Percentiles rank a stretch among this genome's conserved stretches.
These are phyloP conservation scores for Pissodes strobi DNA, from an alignment of 1,140 invertebrate genomes.

Conservation along the genomic window DNA sequence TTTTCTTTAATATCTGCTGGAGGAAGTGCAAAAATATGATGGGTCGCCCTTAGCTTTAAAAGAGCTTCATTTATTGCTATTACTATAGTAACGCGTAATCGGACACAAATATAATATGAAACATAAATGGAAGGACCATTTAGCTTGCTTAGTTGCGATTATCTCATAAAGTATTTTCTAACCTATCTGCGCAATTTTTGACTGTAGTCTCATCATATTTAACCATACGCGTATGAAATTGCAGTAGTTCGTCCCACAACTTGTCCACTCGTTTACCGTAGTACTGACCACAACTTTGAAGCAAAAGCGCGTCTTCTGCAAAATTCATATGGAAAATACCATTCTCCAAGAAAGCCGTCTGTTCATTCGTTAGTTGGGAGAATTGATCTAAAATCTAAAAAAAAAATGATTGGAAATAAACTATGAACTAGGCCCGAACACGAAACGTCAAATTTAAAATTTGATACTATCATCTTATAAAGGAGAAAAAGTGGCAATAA, in stretches of 20 bases:
- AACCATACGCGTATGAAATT: constrained; percentile 37
- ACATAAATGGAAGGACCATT: neutral
- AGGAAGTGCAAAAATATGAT: too few relatives aligned
- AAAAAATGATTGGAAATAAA: neutral
- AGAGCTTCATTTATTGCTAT: too few relatives aligned
- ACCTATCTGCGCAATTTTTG: constrained; percentile 28
- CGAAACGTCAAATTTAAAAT: too few relatives aligned
- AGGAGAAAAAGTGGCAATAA: too few relatives aligned
- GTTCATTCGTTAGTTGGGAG: constrained; percentile 33
- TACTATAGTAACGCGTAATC: neutral
- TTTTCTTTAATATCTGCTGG: too few relatives aligned
- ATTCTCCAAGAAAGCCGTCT: constrained; percentile 43
- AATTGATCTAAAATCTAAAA: constrained; percentile 47
- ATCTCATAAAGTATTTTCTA: too few relatives aligned
- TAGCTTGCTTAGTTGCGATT: too few relatives aligned
- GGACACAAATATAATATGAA: neutral
- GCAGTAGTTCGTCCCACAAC: constrained; percentile 45
- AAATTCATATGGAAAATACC: constrained; percentile 52
- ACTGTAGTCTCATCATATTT: constrained; percentile 28
- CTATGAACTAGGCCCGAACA: too few relatives aligned
- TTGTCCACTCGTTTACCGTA: constrained; percentile 52
- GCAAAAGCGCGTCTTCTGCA: constrained; percentile 48
- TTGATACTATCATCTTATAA: too few relatives aligned
- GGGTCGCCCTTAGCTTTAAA: too few relatives aligned
- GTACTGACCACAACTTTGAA: constrained; percentile 45